Evolutionary conservation across 2,888 invertebrate species (phyloP).

Genomic region (Micoletzkya japonica): DNA sequence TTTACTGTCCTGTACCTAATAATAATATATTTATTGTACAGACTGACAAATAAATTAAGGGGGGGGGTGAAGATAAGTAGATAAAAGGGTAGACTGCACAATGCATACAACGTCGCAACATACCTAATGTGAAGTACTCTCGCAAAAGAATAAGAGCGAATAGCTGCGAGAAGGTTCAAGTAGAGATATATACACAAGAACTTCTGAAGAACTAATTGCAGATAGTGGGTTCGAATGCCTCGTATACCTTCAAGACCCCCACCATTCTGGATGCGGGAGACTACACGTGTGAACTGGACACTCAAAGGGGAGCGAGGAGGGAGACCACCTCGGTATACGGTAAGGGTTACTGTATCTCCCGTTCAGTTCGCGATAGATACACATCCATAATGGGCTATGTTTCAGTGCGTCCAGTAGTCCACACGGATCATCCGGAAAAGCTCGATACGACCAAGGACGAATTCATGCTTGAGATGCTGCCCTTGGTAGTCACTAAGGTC

Average conservation of each 20-base stretch:
- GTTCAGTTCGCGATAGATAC: neutral
- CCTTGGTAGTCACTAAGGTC: neutral
- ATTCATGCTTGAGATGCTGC: neutral
- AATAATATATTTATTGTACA: no score
- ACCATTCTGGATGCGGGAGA: conserved; percentile 20
- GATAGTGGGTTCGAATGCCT: conserved; percentile 16
- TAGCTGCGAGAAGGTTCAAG: no score
- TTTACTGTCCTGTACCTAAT: no score
- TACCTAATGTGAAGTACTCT: no score
- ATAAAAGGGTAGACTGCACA: no score
- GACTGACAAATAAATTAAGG: no score
- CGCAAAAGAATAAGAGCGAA: no score
- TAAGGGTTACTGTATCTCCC: neutral
- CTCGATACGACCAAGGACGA: neutral
- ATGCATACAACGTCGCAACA: no score
- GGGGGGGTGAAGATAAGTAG: no score
- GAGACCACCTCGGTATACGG: conserved; percentile 24
- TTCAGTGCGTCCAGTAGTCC: conserved; percentile 14
- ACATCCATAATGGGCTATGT: no score
- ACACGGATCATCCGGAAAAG: conserved; percentile 1
- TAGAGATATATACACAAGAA: no score
- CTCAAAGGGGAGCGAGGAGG: conserved; percentile 12
- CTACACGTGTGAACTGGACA: conserved; percentile 16
- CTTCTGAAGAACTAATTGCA: neutral
- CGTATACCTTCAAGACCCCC: conserved; percentile 9